phyloP scores from a whole-genome alignment of 2,113 vertebrate genomes.

The Scalopus aquaticus region DNA sequence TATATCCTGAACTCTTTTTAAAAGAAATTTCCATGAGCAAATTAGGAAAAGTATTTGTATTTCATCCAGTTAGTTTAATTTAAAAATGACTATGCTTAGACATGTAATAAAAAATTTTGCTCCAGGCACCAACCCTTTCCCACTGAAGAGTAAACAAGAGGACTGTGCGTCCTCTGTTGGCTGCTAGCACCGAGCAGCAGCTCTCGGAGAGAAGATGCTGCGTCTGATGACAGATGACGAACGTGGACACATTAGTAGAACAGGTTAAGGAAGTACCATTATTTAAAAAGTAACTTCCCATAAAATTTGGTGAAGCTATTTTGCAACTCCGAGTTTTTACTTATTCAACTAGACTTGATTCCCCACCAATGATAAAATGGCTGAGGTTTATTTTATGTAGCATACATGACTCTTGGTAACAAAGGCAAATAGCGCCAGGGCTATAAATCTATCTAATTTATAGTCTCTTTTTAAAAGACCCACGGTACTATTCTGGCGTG shows the following conservation, averaged over 20 bases:
- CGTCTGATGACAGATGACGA: neutral
- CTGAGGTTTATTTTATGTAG: conserved; percentile 18
- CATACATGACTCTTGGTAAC: neutral
- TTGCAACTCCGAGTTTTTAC: neutral
- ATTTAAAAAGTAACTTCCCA: conserved; percentile 26
- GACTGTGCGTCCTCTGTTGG: neutral
- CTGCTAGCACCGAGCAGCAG: no score
- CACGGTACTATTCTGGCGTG: conserved; percentile 23
- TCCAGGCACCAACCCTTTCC: neutral
- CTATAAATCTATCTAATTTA: conserved; percentile 13
- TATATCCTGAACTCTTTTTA: neutral
- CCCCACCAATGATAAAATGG: neutral
- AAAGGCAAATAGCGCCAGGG: neutral
- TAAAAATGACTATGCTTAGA: conserved; percentile 29
- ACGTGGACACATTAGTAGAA: neutral
- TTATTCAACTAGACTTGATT: neutral
- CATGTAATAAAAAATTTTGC: conserved; percentile 15
- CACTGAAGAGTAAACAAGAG: neutral
- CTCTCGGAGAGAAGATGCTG: neutral
- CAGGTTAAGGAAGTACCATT: conserved; percentile 9
- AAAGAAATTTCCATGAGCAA: neutral
- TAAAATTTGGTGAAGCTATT: neutral
- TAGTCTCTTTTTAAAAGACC: conserved; percentile 31
- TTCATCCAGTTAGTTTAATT: conserved; percentile 38
- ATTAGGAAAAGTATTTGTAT: conserved; percentile 14